A percentile compares a stretch with the other conserved stretches of the same genome.
These are phyloP conservation scores for Amblyornis subalaris DNA, from an alignment of 2,113 vertebrate species.

Conservation along the genomic window DNA sequence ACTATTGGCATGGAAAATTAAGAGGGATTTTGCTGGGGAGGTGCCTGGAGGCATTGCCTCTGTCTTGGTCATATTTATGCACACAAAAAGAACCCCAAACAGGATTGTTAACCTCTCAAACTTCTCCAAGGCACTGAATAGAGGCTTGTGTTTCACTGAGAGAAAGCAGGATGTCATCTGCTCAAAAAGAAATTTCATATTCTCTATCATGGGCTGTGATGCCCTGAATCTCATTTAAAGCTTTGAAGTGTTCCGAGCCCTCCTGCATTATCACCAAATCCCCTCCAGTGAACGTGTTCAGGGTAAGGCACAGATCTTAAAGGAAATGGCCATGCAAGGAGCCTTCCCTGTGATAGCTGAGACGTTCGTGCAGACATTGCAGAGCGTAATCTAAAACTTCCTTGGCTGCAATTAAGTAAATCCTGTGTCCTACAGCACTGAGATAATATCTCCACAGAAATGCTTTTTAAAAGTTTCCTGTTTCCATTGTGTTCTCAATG, in stretches of 20 bases:
- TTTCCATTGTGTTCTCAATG: slow-evolving; percentile 41
- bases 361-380: slow-evolving; percentile 25
- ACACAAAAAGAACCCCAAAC: slow-evolving; percentile 20
- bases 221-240: slow-evolving; percentile 46
- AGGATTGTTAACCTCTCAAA: neutral
- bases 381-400: slow-evolving; percentile 60
- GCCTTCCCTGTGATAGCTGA: slow-evolving; percentile 20
- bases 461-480: slow-evolving; percentile 55
- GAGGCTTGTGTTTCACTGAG: slow-evolving; percentile 47
- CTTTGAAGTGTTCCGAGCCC: slow-evolving; percentile 36
- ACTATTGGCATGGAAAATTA: slow-evolving; percentile 28
- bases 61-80: slow-evolving; percentile 11
- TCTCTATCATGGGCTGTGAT: slow-evolving; percentile 20
- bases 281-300: neutral
- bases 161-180: slow-evolving; percentile 59
- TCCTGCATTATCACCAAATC: neutral
- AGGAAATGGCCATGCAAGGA: neutral
- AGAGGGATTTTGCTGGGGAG: slow-evolving; percentile 37
- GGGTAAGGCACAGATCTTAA: neutral
- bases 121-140: slow-evolving; percentile 18
- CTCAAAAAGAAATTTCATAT: slow-evolving; percentile 53
- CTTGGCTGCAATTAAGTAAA: slow-evolving; percentile 58
- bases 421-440: slow-evolving; percentile 48
- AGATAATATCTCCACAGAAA: slow-evolving; percentile 65
- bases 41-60: slow-evolving; percentile 23